Conservation (phyloP, 2,888 invertebrate genomes). For the Aromia moschata region DNA sequence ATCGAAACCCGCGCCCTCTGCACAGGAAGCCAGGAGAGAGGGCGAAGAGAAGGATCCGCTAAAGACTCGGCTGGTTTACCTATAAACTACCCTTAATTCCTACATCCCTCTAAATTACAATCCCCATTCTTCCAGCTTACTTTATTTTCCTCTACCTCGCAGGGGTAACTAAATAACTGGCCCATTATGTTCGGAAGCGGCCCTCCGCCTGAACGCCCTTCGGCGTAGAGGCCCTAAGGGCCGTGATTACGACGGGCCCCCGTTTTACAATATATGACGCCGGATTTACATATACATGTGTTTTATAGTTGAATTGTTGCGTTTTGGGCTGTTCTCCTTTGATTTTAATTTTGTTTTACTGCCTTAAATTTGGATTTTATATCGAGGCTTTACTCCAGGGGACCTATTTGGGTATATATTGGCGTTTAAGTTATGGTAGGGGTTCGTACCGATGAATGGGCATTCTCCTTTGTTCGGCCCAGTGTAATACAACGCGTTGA, state of each 20-base stretch:
- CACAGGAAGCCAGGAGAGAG: no score
- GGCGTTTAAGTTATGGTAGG: conserved; percentile 26
- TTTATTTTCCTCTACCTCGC: conserved; percentile 61
- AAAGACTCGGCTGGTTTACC: conserved; percentile 63
- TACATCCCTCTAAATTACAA: conserved; percentile 66
- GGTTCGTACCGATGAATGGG: no score
- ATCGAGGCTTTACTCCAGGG: conserved; percentile 35
- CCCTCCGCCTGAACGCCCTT: conserved; percentile 46
- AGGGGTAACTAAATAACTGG: conserved; percentile 64
- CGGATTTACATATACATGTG: conserved; percentile 62
- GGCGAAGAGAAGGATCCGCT: conserved; percentile 55
- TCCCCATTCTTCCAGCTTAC: conserved; percentile 65
- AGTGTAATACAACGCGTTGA: no score
- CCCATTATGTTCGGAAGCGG: conserved; percentile 61
- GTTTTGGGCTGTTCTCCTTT: conserved; percentile 54
- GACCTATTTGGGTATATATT: conserved; percentile 39
- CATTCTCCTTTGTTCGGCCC: no score
- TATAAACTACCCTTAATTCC: conserved; percentile 66
- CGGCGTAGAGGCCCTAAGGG: conserved; percentile 35
- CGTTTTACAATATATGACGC: conserved; percentile 59
- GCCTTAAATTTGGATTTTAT: conserved; percentile 41
- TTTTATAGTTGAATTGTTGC: conserved; percentile 59
- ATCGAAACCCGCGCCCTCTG: conserved; percentile 13
- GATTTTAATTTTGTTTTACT: conserved; percentile 59
- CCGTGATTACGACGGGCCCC: conserved; percentile 50